Percentiles rank a stretch among this genome's conserved stretches.
Conservation (phyloP, 2,113 vertebrate genomes). For the Forbesichthys papilliferus region DNA sequence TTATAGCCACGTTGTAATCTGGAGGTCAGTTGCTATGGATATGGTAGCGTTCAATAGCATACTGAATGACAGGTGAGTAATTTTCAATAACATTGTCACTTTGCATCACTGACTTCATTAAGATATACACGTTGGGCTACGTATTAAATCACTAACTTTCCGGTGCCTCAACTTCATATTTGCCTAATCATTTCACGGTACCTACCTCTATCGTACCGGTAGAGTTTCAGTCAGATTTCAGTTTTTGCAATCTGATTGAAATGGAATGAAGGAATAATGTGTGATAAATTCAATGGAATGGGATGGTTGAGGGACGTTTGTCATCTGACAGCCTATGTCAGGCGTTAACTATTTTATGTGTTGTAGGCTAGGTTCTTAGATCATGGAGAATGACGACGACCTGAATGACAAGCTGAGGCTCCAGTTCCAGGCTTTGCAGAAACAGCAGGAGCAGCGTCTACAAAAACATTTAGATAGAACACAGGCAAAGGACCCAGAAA, state of each 20-base stretch:
- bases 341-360: background rate
- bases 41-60: slow-evolving; percentile 14
- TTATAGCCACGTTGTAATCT: background rate
- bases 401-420: slow-evolving; percentile 73
- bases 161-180: background rate
- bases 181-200: background rate
- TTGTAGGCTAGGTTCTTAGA: slow-evolving; percentile 7
- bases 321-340: too few species aligned
- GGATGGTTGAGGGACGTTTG: too few species aligned
- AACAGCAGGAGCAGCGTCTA: slow-evolving; percentile 81
- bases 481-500: slow-evolving; percentile 62
- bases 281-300: too few species aligned
- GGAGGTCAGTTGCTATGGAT: slow-evolving; percentile 49
- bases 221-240: too few species aligned
- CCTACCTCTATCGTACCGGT: too few species aligned
- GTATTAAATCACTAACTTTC: background rate
- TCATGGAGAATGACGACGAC: slow-evolving; percentile 52
- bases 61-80: slow-evolving; percentile 35
- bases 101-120: too few species aligned
- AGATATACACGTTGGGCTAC: too few species aligned
- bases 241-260: too few species aligned
- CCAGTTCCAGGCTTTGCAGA: slow-evolving; percentile 86
- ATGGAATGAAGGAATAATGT: too few species aligned
- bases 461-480: slow-evolving; percentile 74
- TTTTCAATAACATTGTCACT: background rate